A percentile compares a stretch with the other conserved stretches of the same genome.
phyloP scores from a whole-genome alignment of 2,888 invertebrate genomes.

The Brachyptera risi region DNA sequence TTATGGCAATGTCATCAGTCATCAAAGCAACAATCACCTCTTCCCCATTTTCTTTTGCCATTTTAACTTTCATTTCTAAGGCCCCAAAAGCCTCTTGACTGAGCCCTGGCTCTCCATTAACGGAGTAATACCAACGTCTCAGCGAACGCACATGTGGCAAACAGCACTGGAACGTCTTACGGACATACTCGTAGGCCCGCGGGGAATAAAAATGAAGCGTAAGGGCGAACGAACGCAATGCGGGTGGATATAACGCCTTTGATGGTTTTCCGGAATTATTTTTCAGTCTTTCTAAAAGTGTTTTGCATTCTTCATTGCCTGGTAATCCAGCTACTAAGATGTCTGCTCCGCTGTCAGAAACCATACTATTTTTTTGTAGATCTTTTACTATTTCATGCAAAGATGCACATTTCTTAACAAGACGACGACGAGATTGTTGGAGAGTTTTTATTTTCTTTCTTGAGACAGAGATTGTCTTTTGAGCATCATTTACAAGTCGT shows the following conservation, averaged over 20 bases:
- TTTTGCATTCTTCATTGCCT: background rate
- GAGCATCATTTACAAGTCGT: too few species aligned
- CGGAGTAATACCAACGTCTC: too few species aligned
- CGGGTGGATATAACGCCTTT: conserved; percentile 23
- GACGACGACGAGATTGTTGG: too few species aligned
- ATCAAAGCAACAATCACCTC: background rate
- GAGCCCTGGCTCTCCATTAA: conserved; percentile 40
- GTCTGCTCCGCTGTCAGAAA: too few species aligned
- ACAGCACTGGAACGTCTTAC: conserved; percentile 38
- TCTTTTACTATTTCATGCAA: too few species aligned
- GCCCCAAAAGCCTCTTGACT: conserved; percentile 30
- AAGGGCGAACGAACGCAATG: conserved; percentile 37
- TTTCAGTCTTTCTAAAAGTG: background rate
- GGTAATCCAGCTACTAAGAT: too few species aligned
- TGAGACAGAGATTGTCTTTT: too few species aligned
- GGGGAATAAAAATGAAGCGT: conserved; percentile 40
- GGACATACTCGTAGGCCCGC: conserved; percentile 40
- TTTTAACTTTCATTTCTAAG: background rate
- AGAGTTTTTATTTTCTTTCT: too few species aligned
- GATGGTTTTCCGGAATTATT: background rate
- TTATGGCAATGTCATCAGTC: conserved; percentile 13
- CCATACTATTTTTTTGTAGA: too few species aligned
- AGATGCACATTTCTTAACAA: too few species aligned
- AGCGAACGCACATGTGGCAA: conserved; percentile 40
- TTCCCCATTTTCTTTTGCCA: background rate